These are phyloP conservation scores for Sinosuthora webbiana DNA, from an alignment of 2,113 vertebrate genomes.

Conservation along the genomic window DNA sequence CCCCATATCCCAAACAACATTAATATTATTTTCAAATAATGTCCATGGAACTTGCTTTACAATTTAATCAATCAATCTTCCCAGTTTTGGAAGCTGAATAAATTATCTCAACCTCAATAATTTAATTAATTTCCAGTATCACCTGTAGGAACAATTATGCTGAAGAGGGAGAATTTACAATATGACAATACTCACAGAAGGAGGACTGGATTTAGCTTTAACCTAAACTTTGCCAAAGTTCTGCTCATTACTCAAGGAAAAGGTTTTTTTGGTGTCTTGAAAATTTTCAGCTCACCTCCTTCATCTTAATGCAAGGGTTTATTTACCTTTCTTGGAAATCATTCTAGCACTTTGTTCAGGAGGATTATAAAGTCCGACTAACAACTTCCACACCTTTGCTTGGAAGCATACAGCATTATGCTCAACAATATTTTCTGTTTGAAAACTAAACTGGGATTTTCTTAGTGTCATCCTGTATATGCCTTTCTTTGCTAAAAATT, in stretches of 20 bases:
- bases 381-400: neutral
- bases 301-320: neutral
- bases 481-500: neutral
- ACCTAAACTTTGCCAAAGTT: neutral
- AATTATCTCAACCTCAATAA: neutral
- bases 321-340: neutral
- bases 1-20: neutral
- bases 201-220: neutral
- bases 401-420: neutral
- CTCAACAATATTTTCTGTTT: neutral
- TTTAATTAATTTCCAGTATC: neutral
- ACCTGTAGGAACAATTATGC: neutral
- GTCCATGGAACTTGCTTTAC: neutral
- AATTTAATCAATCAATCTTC: neutral
- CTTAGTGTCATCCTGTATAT: neutral
- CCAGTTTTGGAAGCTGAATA: neutral
- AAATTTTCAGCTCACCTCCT: neutral
- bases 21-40: neutral
- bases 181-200: neutral
- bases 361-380: neutral
- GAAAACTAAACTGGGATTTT: neutral
- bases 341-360: neutral
- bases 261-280: neutral
- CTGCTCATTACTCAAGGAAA: neutral
- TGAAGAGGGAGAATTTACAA: neutral